These are phyloP conservation scores for Aleadryas rufinucha DNA, from an alignment of 2,113 vertebrate species.

Conservation along the genomic window DNA sequence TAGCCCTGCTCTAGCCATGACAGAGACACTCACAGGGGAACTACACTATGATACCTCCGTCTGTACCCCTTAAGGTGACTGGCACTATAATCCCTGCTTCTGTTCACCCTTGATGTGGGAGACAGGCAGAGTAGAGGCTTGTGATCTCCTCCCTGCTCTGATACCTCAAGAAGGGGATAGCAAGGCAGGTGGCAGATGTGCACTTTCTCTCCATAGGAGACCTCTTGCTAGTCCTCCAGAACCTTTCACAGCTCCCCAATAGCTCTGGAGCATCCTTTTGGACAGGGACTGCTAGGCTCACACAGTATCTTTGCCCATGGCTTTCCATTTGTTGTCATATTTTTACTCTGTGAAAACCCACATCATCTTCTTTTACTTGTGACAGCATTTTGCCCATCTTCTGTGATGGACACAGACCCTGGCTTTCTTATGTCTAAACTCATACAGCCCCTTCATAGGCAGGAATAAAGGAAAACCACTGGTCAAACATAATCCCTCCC, in stretches of 20 bases:
- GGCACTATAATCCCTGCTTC: neutral
- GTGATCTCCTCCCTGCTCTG: neutral
- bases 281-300: neutral
- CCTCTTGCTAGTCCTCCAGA: neutral
- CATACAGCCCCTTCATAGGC: neutral
- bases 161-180: neutral
- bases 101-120: neutral
- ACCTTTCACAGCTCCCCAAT: neutral
- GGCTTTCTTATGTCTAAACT: neutral
- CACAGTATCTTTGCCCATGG: neutral
- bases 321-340: neutral
- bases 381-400: neutral
- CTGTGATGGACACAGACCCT: rapidly evolving
- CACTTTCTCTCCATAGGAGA: neutral
- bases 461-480: neutral
- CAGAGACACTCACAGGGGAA: neutral
- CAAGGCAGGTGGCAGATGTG: neutral
- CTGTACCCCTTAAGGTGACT: neutral
- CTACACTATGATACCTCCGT: neutral
- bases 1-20: neutral
- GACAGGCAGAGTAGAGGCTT: neutral
- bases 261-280: neutral
- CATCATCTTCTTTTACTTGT: neutral
- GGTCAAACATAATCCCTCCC: neutral
- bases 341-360: neutral